Base-by-base conservation (phyloP, 53 echinoderm and acorn worm species). In the Astropecten irregularis region DNA sequence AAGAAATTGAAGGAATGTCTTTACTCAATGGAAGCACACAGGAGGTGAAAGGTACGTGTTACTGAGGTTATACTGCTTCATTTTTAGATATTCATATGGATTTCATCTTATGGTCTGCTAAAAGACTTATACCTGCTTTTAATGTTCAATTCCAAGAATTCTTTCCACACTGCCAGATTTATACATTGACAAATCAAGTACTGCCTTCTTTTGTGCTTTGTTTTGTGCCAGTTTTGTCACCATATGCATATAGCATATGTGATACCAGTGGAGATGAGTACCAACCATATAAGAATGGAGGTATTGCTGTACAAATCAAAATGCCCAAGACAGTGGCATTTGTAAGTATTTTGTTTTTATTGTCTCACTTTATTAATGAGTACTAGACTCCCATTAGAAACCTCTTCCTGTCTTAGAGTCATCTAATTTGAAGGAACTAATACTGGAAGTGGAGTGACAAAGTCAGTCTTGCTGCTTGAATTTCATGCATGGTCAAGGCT, bases 231-330 rank as follows among this genome's bases (percentile, higher is more conserved):
- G 99, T 90, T 11, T 49, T 95, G 14, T 94, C 99, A 18, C 92
- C 99, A 7, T 97, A 94, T 90, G 92, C 94, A 29, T 99, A 91
- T 69, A 94, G 86, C 46, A 95, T 99, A 63, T 90, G 93, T 83
- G 94, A 95, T 74, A 90, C 95, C 34, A 87, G 76, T 21, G 92
- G 94, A 8, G 90, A 92, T 53, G 94, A 90, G 55, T 99, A 88
- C 54, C 57, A 84, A 36, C 84, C 90, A 1, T 91, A 92, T 68
- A 82, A 71, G 73, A 94, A 85, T 40, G 99, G 99, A 30, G 99
- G 99, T 15, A 99, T 94, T 42, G 89, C 85, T 42, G 86, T 57
- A 2, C 85, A 99, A 53, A 90, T 99, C 55, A 99, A 92, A 82
- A 58, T 82, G 9, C 88, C 94, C 15, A 34, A 47, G 16, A 83